Percentiles rank a stretch among this genome's conserved stretches.
Evolutionary conservation across 2,113 vertebrate genomes (phyloP).

Genomic region (Rissa tridactyla): DNA sequence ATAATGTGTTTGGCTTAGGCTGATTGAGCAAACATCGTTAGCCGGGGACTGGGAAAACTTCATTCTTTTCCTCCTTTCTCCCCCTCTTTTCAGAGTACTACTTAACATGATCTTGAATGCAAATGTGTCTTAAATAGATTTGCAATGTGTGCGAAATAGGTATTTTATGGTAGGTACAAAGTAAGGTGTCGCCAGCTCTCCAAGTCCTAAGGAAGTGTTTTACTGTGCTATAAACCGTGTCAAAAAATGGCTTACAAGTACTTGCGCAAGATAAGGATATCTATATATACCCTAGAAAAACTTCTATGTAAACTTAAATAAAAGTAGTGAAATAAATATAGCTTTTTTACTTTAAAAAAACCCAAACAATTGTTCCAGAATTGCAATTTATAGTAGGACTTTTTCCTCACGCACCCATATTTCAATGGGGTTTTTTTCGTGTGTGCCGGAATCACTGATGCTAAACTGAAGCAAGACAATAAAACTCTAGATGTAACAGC

Average conservation of each 20-base stretch:
- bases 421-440: background rate
- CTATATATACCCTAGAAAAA: background rate
- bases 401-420: background rate
- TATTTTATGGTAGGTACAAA: background rate
- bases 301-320: background rate
- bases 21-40: background rate
- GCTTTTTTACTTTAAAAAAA: background rate
- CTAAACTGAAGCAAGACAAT: background rate
- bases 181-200: background rate
- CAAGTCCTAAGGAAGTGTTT: background rate
- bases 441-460: background rate
- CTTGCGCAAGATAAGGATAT: background rate
- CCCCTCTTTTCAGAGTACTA: background rate
- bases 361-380: background rate
- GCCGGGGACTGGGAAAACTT: background rate
- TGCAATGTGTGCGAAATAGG: background rate
- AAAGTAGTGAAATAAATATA: background rate
- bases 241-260: background rate
- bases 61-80: background rate
- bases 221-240: background rate
- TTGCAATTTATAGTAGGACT: background rate
- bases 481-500: background rate
- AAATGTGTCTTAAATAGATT: background rate
- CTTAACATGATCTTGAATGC: background rate
- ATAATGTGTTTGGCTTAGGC: constrained; percentile 5